Evolutionary conservation across 2,888 invertebrate species (phyloP).

Genomic region (Euzetes globulus): DNA sequence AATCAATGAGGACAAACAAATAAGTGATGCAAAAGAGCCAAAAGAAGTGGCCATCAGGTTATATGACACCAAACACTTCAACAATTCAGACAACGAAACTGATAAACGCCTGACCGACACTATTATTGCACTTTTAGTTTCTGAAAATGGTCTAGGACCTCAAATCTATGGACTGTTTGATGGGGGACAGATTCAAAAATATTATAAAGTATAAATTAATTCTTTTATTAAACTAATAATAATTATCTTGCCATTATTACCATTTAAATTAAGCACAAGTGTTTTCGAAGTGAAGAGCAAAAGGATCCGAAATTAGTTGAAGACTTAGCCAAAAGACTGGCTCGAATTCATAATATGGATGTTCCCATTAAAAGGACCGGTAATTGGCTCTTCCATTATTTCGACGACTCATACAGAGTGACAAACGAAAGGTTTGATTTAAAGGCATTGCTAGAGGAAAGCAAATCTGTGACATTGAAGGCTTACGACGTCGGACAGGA

Average conservation of each 20-base stretch:
- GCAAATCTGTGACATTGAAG: neutral
- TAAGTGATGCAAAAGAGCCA: neutral
- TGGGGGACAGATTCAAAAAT: conserved; percentile 90
- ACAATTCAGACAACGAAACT: neutral
- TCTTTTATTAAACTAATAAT: too few species aligned
- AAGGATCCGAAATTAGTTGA: conserved; percentile 66
- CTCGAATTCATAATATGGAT: conserved; percentile 79
- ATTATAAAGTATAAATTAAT: conserved; percentile 47
- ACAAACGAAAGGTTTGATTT: neutral
- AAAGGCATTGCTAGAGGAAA: neutral
- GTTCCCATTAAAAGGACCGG: conserved; percentile 75
- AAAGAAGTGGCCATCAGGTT: neutral
- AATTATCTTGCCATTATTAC: too few species aligned
- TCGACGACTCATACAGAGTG: neutral
- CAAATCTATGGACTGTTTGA: conserved; percentile 90
- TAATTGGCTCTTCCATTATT: conserved; percentile 1
- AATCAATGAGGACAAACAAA: neutral
- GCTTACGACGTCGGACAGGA: neutral
- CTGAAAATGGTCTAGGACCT: conserved; percentile 61
- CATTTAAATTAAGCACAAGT: conserved; percentile 65
- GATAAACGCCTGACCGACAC: neutral
- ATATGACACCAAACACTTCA: neutral
- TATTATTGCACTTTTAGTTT: neutral
- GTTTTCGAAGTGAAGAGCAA: conserved; percentile 60
- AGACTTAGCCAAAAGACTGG: conserved; percentile 85